A percentile compares a stretch with the other conserved stretches of the same genome.
phyloP scores from a whole-genome alignment of 2,113 vertebrate genomes.

The Ciconia stormi region DNA sequence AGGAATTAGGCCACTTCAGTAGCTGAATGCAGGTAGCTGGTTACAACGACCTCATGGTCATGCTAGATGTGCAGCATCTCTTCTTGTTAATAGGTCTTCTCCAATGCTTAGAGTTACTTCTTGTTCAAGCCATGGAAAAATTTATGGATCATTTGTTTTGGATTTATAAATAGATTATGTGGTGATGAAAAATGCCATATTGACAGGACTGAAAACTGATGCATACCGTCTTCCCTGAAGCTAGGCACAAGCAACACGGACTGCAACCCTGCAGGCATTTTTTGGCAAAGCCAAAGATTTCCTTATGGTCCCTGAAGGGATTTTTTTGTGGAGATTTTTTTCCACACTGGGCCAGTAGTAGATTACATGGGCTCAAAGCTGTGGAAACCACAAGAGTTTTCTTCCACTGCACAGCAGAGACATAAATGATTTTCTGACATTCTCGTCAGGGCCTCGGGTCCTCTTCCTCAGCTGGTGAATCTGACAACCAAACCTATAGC shows the following conservation, averaged over 20 bases:
- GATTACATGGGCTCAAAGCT: background rate
- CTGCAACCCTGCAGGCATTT: background rate
- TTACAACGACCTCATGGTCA: background rate
- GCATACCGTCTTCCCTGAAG: background rate
- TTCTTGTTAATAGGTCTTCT: background rate
- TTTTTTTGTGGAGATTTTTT: background rate
- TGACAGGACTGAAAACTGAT: background rate
- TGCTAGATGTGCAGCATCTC: background rate
- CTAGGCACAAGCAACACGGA: background rate
- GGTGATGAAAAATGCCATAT: background rate
- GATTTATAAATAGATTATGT: background rate
- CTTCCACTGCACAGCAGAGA: background rate
- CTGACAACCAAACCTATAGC: background rate
- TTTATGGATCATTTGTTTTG: background rate
- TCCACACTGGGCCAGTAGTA: no score
- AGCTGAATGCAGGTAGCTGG: background rate
- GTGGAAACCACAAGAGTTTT: background rate
- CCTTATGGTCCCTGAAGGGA: background rate
- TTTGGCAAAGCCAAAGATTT: background rate
- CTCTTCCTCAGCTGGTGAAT: background rate
- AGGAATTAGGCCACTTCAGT: background rate
- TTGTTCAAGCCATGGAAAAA: background rate
- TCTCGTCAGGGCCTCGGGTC: background rate
- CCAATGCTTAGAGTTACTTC: background rate
- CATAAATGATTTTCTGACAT: background rate